Conservation (phyloP, 1,140 invertebrate genomes). For the Drosophila truncata region DNA sequence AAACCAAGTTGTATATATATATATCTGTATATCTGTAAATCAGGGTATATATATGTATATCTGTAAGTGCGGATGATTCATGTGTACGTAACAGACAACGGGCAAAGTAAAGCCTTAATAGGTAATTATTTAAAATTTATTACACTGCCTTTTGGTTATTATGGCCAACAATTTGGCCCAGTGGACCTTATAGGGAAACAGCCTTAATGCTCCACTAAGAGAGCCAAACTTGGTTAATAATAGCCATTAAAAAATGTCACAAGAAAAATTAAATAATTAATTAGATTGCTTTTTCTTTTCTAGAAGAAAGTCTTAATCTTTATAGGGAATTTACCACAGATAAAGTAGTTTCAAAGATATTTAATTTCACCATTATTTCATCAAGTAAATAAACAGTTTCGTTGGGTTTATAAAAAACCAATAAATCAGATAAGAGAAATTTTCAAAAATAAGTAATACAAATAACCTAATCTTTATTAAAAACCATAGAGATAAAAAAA, state of each 20-base stretch:
- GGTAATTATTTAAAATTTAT: slow-evolving; percentile 85
- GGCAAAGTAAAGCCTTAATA: slow-evolving; percentile 76
- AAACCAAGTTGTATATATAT: slow-evolving; percentile 19
- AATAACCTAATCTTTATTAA: slow-evolving; percentile 21
- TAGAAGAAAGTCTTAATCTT: slow-evolving; percentile 7
- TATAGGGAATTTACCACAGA: not conserved
- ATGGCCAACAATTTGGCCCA: slow-evolving; percentile 48
- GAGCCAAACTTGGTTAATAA: not conserved
- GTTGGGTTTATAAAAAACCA: not conserved
- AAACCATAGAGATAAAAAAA: slow-evolving; percentile 18
- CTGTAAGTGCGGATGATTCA: slow-evolving; percentile 37
- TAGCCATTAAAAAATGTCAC: slow-evolving; percentile 4
- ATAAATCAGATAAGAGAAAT: slow-evolving; percentile 39
- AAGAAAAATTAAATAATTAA: slow-evolving; percentile 8
- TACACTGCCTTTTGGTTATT: slow-evolving; percentile 67
- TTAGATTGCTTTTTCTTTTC: not conserved
- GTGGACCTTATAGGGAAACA: slow-evolving; percentile 39
- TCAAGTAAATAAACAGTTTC: slow-evolving; percentile 6
- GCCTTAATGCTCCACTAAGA: slow-evolving; percentile 27
- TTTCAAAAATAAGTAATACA: slow-evolving; percentile 14
- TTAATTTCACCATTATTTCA: slow-evolving; percentile 19
- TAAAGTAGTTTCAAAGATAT: slow-evolving; percentile 15
- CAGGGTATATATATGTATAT: not conserved
- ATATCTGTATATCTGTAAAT: slow-evolving; percentile 2
- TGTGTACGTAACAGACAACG: slow-evolving; percentile 25